Percentiles rank a stretch among this genome's conserved stretches.
These are phyloP conservation scores for Cydia pomonella DNA, from an alignment of 1,140 invertebrate species.

Conservation along the genomic window DNA sequence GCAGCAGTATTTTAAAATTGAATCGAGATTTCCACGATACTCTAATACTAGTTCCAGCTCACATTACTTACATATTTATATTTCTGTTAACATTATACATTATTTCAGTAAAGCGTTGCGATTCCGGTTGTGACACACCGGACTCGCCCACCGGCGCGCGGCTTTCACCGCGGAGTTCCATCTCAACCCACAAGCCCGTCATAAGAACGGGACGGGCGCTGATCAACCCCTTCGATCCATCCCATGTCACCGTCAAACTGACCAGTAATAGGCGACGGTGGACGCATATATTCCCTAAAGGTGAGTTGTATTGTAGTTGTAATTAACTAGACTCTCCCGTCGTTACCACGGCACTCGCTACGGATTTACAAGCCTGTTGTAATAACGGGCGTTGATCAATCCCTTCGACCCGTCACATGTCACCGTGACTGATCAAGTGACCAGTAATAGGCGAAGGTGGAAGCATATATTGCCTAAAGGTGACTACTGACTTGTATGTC, in stretches of 20 bases:
- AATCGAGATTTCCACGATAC: too few species aligned
- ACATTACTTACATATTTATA: too few species aligned
- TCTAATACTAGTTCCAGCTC: too few species aligned
- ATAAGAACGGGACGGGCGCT: slow-evolving; percentile 87
- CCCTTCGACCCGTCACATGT: slow-evolving; percentile 99
- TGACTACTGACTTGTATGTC: slow-evolving; percentile 51
- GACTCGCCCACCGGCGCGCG: slow-evolving; percentile 58
- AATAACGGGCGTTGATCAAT: slow-evolving; percentile 92
- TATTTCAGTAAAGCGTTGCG: slow-evolving; percentile 56
- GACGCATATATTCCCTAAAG: slow-evolving; percentile 99
- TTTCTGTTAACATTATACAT: neutral
- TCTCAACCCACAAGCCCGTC: slow-evolving; percentile 73
- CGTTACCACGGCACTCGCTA: slow-evolving; percentile 61
- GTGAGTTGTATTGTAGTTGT: slow-evolving; percentile 71
- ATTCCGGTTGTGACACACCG: slow-evolving; percentile 57
- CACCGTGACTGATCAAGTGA: slow-evolving; percentile 97
- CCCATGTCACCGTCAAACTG: slow-evolving; percentile 97
- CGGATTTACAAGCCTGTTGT: slow-evolving; percentile 77
- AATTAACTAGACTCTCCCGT: slow-evolving; percentile 60
- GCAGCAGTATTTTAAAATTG: too few species aligned
- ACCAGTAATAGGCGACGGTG: slow-evolving; percentile 97
- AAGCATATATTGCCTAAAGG: slow-evolving; percentile 99
- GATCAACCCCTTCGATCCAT: slow-evolving; percentile 99
- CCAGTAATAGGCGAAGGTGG: slow-evolving; percentile 97
- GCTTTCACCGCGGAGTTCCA: slow-evolving; percentile 63